phyloP scores from a whole-genome alignment of 92 coral and sea anemone species.

The Pocillopora meandrina region DNA sequence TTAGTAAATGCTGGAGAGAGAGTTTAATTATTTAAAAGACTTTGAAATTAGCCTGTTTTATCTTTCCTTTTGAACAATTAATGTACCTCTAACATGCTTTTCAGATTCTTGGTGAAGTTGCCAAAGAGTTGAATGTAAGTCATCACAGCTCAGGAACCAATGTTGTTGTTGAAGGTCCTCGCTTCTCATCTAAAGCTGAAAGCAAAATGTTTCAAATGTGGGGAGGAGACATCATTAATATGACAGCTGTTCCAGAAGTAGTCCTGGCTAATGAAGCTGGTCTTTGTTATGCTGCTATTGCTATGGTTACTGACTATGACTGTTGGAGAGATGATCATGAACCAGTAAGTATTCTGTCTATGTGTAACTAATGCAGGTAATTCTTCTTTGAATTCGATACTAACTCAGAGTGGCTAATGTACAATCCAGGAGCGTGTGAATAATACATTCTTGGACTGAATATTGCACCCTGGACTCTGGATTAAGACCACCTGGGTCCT shows the following conservation, averaged over 20 bases:
- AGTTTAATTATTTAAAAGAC: no score
- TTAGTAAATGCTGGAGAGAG: no score
- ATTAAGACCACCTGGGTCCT: no score
- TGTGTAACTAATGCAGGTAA: no score
- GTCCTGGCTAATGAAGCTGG: slow-evolving; percentile 97
- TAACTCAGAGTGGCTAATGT: no score
- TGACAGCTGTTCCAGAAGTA: slow-evolving; percentile 99
- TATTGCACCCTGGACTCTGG: no score
- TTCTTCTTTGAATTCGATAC: no score
- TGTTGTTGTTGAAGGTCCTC: slow-evolving; percentile 91
- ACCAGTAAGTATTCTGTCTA: slow-evolving; percentile 56
- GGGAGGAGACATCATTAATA: slow-evolving; percentile 96
- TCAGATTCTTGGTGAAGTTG: slow-evolving; percentile 81
- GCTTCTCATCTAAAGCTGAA: slow-evolving; percentile 96
- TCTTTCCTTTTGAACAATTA: background rate
- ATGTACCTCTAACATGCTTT: background rate
- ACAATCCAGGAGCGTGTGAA: no score
- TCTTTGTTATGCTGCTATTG: slow-evolving; percentile 90
- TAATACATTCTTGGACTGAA: no score
- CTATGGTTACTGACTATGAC: slow-evolving; percentile 98
- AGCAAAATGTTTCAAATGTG: slow-evolving; percentile 95
- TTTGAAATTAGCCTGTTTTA: no score
- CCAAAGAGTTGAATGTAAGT: slow-evolving; percentile 63
- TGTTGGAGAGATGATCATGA: slow-evolving; percentile 93
- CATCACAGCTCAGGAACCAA: slow-evolving; percentile 83